Percentiles rank a stretch among this genome's conserved stretches.
Conservation (phyloP, 2,797 vertebrate species). For the Salarias fasciatus region DNA sequence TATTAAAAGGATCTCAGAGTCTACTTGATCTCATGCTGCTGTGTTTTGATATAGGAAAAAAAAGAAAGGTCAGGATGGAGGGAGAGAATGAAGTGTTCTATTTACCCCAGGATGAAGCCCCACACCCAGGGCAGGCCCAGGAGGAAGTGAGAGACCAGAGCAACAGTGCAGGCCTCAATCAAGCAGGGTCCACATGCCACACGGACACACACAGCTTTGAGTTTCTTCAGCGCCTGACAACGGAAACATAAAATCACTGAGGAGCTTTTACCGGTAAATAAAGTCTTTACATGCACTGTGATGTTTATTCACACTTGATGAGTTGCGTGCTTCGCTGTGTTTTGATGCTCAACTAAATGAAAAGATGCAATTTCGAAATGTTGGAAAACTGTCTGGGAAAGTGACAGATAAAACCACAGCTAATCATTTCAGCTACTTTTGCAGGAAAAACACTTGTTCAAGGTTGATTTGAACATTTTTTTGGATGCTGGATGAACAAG, state of each 20-base stretch:
- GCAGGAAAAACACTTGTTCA: no score
- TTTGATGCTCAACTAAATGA: no score
- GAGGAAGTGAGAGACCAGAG: constrained; percentile 88
- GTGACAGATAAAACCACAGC: no score
- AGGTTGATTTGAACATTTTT: neutral
- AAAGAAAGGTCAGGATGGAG: neutral
- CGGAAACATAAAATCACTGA: constrained; percentile 11
- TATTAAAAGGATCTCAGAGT: no score
- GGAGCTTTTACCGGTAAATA: neutral
- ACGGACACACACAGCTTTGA: constrained; percentile 90
- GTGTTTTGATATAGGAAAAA: neutral
- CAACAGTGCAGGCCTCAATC: constrained; percentile 84
- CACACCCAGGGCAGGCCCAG: constrained; percentile 92
- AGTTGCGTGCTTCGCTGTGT: no score
- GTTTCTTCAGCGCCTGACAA: constrained; percentile 90
- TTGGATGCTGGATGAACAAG: neutral
- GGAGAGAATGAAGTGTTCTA: neutral
- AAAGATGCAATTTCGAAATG: no score
- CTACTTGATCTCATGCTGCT: no score
- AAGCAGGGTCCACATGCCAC: constrained; percentile 89
- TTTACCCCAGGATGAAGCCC: constrained; percentile 96
- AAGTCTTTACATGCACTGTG: neutral
- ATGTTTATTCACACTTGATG: neutral
- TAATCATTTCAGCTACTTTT: no score
- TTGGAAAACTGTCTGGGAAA: no score